These are phyloP conservation scores for Cephalopachus bancanus DNA, from an alignment of 2,797 vertebrate species.

Conservation along the genomic window DNA sequence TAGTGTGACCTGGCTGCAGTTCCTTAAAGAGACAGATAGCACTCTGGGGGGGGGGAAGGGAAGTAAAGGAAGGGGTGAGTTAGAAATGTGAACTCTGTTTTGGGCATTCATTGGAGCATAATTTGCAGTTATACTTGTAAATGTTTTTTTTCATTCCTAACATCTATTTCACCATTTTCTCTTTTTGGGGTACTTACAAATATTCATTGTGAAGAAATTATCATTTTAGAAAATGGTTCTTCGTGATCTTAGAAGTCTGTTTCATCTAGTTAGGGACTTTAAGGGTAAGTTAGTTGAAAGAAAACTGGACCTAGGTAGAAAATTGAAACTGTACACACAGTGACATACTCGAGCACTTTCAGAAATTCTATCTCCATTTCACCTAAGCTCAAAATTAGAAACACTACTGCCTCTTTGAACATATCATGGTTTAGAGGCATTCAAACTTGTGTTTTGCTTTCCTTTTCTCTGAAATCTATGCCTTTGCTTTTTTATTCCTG, in stretches of 20 bases:
- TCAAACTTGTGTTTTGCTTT: not conserved
- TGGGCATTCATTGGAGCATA: not conserved
- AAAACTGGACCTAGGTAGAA: not conserved
- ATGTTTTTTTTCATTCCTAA: not conserved
- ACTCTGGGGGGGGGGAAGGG: no score
- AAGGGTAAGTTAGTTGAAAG: not conserved
- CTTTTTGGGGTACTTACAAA: not conserved
- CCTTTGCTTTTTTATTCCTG: not conserved
- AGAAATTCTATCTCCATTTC: not conserved
- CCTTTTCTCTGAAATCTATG: not conserved
- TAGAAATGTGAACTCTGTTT: not conserved
- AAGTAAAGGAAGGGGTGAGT: not conserved
- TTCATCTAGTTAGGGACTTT: not conserved
- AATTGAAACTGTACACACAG: not conserved
- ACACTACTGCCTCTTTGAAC: not conserved
- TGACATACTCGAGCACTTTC: not conserved
- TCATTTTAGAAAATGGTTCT: not conserved
- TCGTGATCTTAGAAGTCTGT: not conserved
- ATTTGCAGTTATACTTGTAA: not conserved
- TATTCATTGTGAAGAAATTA: not conserved
- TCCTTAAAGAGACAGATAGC: not conserved
- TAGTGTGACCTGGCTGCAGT: constrained; percentile 65
- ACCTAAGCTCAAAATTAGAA: not conserved
- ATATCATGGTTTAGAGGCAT: not conserved
- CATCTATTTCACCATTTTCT: not conserved